Evolutionary conservation across 2,113 vertebrate species (phyloP), one percentile per base, ranked within the genome.

Genomic region (Brachyhypopomus occidentalis): DNA sequence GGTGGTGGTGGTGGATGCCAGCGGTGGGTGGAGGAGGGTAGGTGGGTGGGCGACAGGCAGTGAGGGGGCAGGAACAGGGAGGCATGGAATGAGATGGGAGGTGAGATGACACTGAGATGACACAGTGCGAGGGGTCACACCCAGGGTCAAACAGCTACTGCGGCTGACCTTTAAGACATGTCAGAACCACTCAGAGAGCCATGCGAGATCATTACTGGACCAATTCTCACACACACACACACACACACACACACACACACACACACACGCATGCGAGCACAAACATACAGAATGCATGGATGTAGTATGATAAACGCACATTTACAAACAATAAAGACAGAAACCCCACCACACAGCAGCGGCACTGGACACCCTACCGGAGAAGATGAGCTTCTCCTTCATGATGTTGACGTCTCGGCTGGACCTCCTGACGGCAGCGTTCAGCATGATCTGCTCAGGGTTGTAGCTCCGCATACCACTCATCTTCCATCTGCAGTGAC

Each of bases 301-400:
- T 5, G 27, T 19, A 17, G 1, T 36, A 34, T 20, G 30, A 69
- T 30, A 52, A 48, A 52, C 14, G 45, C 45, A 34, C 3, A 25
- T 4, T 20, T 5, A 48, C 27, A 72, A 72, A 48, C 20, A 52
- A 14, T 12, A 20, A 41, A 41, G 2, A 8, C n/a, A 1, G 5
- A 22, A 17, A 48, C 22, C 73, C 41, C 41, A 6, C 41, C 2
- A 1, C 45, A 8, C 45, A 52, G 25, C 56, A 3, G 36, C 14
- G 22, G 6, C 45, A 3, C 17, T 17, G 34, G 19, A 17, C 25
- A 4, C 36, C 87, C 64, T 88, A 99, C 97, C 97, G 60, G 97
- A 96, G 91, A 99, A 98, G 86, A 99, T 98, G 17, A 99, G 95
- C 85, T 98, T 99, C 91, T 99, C 97, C 90, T 99, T 99, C 98